Evolutionary conservation across 2,888 invertebrate species (phyloP), one percentile per base, ranked within the genome.

Genomic region (Neuroscelio doddi): DNA sequence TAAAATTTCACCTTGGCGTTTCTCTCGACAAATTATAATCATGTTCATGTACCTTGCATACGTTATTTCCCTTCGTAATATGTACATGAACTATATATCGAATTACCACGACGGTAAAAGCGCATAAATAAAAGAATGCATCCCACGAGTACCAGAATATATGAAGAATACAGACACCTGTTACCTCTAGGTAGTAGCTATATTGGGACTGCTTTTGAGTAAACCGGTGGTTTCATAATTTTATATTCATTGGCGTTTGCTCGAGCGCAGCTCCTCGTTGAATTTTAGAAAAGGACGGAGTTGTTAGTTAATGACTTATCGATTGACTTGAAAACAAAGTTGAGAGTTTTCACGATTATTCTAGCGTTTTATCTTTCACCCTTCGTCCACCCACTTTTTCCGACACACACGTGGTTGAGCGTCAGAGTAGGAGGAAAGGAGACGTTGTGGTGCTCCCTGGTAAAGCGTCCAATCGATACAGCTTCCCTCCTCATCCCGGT

Each of bases 381-480:
- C 21, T 21, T 5, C 21, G 5, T 21, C 21, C 21, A 2, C 21
- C 21, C 3, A 21, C 21, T 3, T n/a, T n/a, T n/a, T n/a, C n/a
- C 21, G 3, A 21, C 21, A 47, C 52, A 44, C 53, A 61, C 53
- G 53, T 61, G 53, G 61, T 53, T 17, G 53, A 17, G 34, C 30
- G 10, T n/a, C n/a, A n/a, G n/a, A n/a, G n/a, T n/a, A 36, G 9
- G 8, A 5, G n/a, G 17, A n/a, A 47, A 10, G 30, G 39, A 15
- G 50, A 38, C 30, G 45, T 67, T 47, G 27, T 65, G 70, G 68
- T 66, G 72, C 71, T 77, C 77, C 79, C 80, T 75, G 79, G 80
- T 79, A 71, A 77, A 79, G 73, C 78, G 68, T 76, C 74, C 77
- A 80, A 82, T 82, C 82, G 79, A 82, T 82, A 82, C 81, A 82